Evolutionary conservation across 92 coral and sea anemone genomes (phyloP), one percentile per base, ranked within the genome.

Genomic region (Chrysogorgia sp.): DNA sequence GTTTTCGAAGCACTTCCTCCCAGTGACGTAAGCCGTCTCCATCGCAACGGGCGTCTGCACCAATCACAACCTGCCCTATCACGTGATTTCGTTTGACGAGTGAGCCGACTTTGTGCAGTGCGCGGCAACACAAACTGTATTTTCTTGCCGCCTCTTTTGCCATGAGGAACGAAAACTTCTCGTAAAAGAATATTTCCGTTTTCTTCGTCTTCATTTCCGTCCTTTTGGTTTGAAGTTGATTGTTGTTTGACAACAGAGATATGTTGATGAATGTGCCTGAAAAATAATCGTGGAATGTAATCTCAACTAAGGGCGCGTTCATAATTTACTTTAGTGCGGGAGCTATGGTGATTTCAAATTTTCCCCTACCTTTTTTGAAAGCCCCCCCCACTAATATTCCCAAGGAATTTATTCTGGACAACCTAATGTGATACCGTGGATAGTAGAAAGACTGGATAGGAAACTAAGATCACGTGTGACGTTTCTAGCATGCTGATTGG

Each of bases 151-250:
- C 58, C 3, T 70, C 65, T 26, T 88, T 87, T 32, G 81, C 74
- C 40, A 88, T 81, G 65, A 89, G 88, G 37, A 96, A 91, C 7
- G 99, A 88, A 55, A 71, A 90, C 43, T 87, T 91, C 76, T 96
- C 99, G 85, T 96, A 96, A 45, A 89, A 96, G 8, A 91, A 63
- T 8, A 96, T 88, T 40, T 96, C 96, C 17, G 90, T 74, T 34
- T 84, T 86, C 32, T 67, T 77, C 49, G 87, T 96, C 90, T 91
- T 91, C 50, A 83, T 83, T 14, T 88, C 81, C 13, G 96, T 90
- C 81, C 72, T 85, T 72, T 76, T 79, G 52, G 96, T 59, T 60
- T 87, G 89, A 14, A 90, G 37, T 35, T 70, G 67, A 10, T 56
- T 85, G 50, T 87, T 71, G 25, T 85, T 87, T 6, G 67, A 80